Conservation (phyloP, 2,888 invertebrate genomes). For the Mythimna albipuncta region DNA sequence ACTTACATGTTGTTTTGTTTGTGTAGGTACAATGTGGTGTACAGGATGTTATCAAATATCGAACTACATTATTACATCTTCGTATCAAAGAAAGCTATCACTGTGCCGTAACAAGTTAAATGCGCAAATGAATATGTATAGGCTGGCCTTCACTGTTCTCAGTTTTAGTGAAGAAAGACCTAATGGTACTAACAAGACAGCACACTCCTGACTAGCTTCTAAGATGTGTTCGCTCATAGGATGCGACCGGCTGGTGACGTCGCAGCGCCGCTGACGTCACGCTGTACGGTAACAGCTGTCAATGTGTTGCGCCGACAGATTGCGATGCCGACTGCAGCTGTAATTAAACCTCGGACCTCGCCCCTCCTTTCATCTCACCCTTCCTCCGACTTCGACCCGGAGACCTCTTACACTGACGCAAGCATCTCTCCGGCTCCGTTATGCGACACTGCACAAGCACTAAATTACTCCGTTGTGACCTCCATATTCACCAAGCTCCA, state of each 20-base stretch:
- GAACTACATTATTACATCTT: neutral
- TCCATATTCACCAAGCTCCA: neutral
- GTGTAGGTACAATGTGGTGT: neutral
- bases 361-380: neutral
- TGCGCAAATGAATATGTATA: neutral
- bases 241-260: neutral
- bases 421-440: conserved; percentile 26
- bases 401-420: conserved; percentile 8
- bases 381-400: neutral
- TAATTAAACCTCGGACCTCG: conserved; percentile 45
- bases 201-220: neutral
- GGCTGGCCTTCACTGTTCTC: neutral
- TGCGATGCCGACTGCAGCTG: conserved; percentile 60
- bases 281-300: conserved; percentile 17
- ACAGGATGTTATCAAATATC: neutral
- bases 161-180: no score
- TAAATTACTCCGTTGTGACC: conserved; percentile 1
- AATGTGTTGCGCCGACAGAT: conserved; percentile 41
- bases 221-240: neutral
- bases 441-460: conserved; percentile 24
- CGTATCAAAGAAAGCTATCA: neutral
- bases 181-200: neutral
- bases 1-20: neutral
- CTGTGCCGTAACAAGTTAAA: no score
- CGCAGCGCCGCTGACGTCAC: conserved; percentile 3